These are phyloP conservation scores for Rhea pennata DNA, from an alignment of 2,113 vertebrate genomes.

Conservation along the genomic window DNA sequence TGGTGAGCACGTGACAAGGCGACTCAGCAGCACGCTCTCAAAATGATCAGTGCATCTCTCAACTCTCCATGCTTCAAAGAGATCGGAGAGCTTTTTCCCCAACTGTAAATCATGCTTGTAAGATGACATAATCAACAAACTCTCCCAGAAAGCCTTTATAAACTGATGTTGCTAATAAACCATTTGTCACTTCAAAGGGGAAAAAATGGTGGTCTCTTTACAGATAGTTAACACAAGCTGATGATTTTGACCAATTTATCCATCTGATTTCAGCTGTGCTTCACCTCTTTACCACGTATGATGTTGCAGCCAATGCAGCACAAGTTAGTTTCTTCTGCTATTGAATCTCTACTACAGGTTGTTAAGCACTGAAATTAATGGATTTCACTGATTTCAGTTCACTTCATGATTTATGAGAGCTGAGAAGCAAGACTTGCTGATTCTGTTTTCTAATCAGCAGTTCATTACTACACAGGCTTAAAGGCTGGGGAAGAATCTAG, in stretches of 20 bases:
- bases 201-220: background rate
- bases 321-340: background rate
- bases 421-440: background rate
- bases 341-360: background rate
- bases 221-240: background rate
- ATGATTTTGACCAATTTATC: background rate
- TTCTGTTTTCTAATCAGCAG: background rate
- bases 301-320: background rate
- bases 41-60: fast-evolving
- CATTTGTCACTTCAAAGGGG: background rate
- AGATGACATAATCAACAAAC: background rate
- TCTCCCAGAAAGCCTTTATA: background rate
- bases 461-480: background rate
- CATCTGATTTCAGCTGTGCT: background rate
- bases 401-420: background rate
- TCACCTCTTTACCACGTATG: fast-evolving
- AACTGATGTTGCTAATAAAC: background rate
- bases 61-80: background rate
- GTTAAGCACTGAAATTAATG: fast-evolving
- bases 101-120: background rate
- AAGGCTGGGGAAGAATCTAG: background rate
- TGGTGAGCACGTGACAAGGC: fast-evolving
- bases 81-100: background rate
- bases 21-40: background rate
- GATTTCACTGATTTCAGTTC: background rate